A percentile compares a stretch with the other conserved stretches of the same genome.
phyloP scores from a whole-genome alignment of 2,797 vertebrate genomes.

The Alcedo quadribrachys region DNA sequence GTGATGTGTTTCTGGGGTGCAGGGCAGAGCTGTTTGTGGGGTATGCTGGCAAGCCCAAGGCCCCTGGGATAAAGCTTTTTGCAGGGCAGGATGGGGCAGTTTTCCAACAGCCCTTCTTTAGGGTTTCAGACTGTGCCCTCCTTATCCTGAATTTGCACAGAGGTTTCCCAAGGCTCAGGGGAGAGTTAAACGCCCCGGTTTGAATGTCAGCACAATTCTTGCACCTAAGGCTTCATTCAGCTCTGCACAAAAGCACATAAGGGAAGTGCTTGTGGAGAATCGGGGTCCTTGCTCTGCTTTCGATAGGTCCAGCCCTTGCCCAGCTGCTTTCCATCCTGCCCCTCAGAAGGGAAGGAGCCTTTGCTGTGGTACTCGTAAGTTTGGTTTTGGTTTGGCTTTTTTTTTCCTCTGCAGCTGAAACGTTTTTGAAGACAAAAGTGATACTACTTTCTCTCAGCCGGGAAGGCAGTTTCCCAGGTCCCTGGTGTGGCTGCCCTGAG shows the following conservation, averaged over 20 bases:
- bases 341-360: background rate
- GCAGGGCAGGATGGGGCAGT: background rate
- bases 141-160: background rate
- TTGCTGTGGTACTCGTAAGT: background rate
- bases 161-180: background rate
- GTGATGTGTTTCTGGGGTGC: background rate
- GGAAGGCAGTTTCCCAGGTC: background rate
- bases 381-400: background rate
- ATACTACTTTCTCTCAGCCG: background rate
- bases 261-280: background rate
- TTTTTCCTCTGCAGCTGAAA: background rate
- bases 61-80: background rate
- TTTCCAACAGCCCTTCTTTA: background rate
- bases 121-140: background rate
- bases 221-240: slow-evolving; percentile 25
- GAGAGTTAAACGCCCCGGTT: background rate
- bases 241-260: background rate
- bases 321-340: background rate
- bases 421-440: slow-evolving; percentile 23
- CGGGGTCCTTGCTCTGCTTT: accelerated
- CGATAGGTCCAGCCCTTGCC: accelerated
- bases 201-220: background rate
- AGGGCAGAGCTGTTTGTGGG: background rate
- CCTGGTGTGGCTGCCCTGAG: background rate
- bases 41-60: accelerated